Evolutionary conservation across 2,113 vertebrate species (phyloP).

Genomic region (Sinocyclocheilus anshuiensis): DNA sequence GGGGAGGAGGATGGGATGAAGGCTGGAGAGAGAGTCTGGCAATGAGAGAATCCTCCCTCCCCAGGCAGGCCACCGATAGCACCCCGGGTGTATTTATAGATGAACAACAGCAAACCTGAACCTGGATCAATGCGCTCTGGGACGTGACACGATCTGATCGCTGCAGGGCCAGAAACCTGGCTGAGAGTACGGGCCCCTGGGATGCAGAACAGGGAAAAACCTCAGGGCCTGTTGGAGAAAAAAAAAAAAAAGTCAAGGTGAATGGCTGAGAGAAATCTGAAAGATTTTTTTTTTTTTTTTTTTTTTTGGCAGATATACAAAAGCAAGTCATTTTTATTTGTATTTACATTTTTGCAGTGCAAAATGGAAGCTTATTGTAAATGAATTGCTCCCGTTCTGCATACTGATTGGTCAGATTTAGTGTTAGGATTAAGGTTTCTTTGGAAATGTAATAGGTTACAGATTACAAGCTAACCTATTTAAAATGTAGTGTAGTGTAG

Average conservation of each 20-base stretch:
- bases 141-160: conserved; percentile 45
- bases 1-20: conserved; percentile 48
- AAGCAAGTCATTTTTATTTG: not conserved
- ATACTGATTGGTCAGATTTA: not conserved
- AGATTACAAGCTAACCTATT: no score
- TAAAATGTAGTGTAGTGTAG: no score
- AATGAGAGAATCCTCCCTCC: conserved; percentile 46
- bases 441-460: no score
- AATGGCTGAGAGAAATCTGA: not conserved
- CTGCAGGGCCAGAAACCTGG: not conserved
- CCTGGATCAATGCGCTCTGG: conserved; percentile 62
- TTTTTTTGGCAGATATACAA: no score
- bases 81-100: conserved; percentile 66
- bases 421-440: no score
- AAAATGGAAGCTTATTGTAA: not conserved
- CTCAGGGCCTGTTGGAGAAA: not conserved
- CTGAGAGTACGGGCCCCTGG: conserved; percentile 1
- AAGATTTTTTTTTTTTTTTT: not conserved
- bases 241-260: not conserved
- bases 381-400: not conserved
- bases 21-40: conserved; percentile 4
- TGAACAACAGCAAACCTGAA: conserved; percentile 57
- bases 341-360: not conserved
- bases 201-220: not conserved
- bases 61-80: conserved; percentile 44